These are phyloP conservation scores for Laspeyria flexula DNA, from an alignment of 2,888 invertebrate genomes.

Conservation along the genomic window DNA sequence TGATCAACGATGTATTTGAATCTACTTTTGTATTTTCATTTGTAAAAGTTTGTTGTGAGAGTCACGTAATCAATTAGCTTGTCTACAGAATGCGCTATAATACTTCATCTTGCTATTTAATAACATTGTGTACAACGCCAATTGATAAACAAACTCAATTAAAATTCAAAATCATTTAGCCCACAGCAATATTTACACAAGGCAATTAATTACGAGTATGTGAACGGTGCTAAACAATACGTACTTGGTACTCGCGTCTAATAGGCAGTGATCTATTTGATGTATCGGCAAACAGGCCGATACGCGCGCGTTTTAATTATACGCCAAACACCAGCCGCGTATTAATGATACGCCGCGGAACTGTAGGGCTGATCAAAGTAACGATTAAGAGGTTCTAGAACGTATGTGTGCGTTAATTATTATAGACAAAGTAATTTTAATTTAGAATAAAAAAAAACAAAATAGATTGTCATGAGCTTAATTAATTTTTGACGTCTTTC, in stretches of 20 bases:
- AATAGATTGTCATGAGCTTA: too few relatives aligned
- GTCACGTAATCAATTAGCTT: too few relatives aligned
- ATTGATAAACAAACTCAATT: background rate
- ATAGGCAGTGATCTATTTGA: slow-evolving; percentile 38
- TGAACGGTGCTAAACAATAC: slow-evolving; percentile 21
- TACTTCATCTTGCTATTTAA: too few relatives aligned
- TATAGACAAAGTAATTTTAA: too few relatives aligned
- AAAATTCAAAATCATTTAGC: slow-evolving; percentile 1
- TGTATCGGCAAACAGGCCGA: slow-evolving; percentile 28
- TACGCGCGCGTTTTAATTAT: slow-evolving; percentile 30
- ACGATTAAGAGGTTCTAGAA: background rate
- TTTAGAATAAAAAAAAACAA: too few relatives aligned
- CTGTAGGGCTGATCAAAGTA: slow-evolving; percentile 2
- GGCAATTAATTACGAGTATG: slow-evolving; percentile 26
- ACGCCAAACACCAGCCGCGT: slow-evolving; percentile 23
- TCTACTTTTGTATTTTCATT: too few relatives aligned
- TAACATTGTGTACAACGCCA: background rate
- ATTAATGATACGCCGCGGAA: slow-evolving; percentile 26
- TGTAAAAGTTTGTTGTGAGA: too few relatives aligned
- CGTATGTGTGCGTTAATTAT: too few relatives aligned
- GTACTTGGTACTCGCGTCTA: slow-evolving; percentile 18
- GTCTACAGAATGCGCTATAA: too few relatives aligned
- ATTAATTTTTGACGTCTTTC: too few relatives aligned
- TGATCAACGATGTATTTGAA: too few relatives aligned
- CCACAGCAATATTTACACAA: slow-evolving; percentile 11